Evolutionary conservation across 1,140 invertebrate species (phyloP).

Genomic region (Drosophila bifasciata): DNA sequence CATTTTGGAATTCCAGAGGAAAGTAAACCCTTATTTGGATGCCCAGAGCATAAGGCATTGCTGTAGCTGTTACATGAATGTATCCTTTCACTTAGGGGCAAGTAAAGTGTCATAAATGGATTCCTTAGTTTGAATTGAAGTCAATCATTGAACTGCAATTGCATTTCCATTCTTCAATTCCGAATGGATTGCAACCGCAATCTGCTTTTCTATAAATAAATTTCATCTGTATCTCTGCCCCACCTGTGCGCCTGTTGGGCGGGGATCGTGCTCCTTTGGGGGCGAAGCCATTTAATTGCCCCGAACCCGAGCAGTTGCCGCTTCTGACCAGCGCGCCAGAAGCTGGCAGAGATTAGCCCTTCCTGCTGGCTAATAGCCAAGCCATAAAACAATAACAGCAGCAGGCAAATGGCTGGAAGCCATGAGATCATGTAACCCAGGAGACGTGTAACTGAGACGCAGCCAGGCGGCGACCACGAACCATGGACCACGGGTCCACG

Average conservation of each 20-base stretch:
- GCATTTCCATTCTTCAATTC: too few species aligned
- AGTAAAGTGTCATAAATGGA: neutral
- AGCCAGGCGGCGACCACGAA: too few species aligned
- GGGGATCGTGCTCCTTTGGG: constrained; percentile 29
- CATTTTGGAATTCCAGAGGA: neutral
- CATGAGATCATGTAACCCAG: constrained; percentile 38
- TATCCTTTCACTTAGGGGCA: too few species aligned
- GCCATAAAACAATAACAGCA: constrained; percentile 72
- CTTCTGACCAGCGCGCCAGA: constrained; percentile 33
- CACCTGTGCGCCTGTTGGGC: constrained; percentile 20
- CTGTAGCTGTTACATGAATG: too few species aligned
- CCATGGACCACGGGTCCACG: constrained; percentile 27
- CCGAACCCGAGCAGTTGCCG: constrained; percentile 7
- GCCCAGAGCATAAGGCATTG: too few species aligned
- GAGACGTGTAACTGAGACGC: constrained; percentile 41
- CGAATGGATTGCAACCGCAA: constrained; percentile 21
- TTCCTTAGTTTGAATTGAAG: too few species aligned
- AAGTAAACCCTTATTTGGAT: too few species aligned
- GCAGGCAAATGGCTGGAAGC: constrained; percentile 35
- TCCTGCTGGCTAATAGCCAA: constrained; percentile 67
- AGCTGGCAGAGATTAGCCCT: constrained; percentile 48
- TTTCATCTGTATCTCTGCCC: constrained; percentile 4
- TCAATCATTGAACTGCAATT: too few species aligned
- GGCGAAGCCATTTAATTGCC: constrained; percentile 72
- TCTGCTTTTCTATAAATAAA: constrained; percentile 41